Base-by-base conservation (phyloP, 2,888 invertebrate species). In the Trichopria drosophilae region DNA sequence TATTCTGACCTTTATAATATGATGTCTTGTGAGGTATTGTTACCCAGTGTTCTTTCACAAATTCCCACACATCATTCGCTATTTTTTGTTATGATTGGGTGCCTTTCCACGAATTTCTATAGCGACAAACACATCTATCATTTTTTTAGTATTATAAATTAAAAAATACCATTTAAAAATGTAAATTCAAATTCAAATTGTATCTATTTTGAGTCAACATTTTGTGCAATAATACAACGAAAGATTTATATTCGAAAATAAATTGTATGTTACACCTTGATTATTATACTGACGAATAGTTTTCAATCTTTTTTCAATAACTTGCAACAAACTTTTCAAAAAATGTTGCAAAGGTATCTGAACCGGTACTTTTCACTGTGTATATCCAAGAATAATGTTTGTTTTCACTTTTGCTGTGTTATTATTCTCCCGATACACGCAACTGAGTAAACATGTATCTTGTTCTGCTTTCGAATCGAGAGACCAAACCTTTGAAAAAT, bases 1-100 rank as follows among this genome's bases (percentile, higher is more conserved):
- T 31, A n/a, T 31, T 31, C n/a, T 31, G 31, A 31, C 12, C 10
- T 31, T 31, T 31, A 31, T 31, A 31, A 7, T 31, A 10, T 31
- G 31, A 31, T n/a, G 31, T 31, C 5, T 31, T 31, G 12, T 31
- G 31, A 31, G 31, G 31, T 31, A 31, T 3, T n/a, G n/a, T n/a
- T n/a, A n/a, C 31, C 12, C 31, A 31, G n/a, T 31, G 31, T 31
- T 31, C 31, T 31, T 31, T 31, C 16, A 31, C 31, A 15, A 16
- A 31, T 31, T n/a, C 31, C 31, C 31, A 31, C 5, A 31, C 12
- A 3, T n/a, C 31, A 7, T 31, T 6, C 16, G 5, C 15, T 4
- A 31, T 31, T 31, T 31, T 31, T 31, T n/a, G n/a, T n/a, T 31
- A 31, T 13, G 12, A 12, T 7, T 31, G 3, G 31, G 31, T 31